These are phyloP conservation scores for Sturnira hondurensis DNA, from an alignment of 2,113 vertebrate genomes.

Conservation along the genomic window DNA sequence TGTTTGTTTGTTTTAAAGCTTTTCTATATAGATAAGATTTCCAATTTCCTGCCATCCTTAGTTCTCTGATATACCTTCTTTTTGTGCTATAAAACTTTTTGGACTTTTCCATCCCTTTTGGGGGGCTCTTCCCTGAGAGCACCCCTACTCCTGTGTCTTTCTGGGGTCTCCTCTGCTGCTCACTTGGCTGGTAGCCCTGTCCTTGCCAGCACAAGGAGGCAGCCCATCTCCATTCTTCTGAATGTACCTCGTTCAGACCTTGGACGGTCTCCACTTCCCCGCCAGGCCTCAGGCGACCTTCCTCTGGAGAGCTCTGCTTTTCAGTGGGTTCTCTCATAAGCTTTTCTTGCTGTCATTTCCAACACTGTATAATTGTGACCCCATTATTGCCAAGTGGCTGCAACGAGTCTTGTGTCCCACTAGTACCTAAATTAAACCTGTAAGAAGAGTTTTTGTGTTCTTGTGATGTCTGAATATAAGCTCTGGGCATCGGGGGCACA, in stretches of 20 bases:
- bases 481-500: neutral
- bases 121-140: neutral
- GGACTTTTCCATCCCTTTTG: neutral
- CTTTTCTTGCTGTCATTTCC: constrained; percentile 69
- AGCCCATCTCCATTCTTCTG: neutral
- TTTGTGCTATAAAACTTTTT: constrained; percentile 28
- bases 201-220: neutral
- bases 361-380: constrained; percentile 5
- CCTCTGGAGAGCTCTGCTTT: constrained; percentile 54
- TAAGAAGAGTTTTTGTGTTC: constrained; percentile 60
- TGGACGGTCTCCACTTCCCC: constrained; percentile 59
- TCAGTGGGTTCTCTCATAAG: constrained; percentile 31
- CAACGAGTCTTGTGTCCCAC: constrained; percentile 54
- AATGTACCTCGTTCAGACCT: neutral
- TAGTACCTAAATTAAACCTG: constrained; percentile 60
- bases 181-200: too few species aligned
- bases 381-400: neutral
- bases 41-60: neutral
- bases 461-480: constrained; percentile 58
- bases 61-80: constrained; percentile 23
- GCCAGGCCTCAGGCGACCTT: constrained; percentile 5
- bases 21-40: constrained; percentile 59
- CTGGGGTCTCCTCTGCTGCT: neutral
- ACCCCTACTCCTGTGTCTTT: neutral
- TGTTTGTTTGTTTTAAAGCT: constrained; percentile 38